phyloP scores from a whole-genome alignment of 2,113 vertebrate species.

The Macroglossus sobrinus region DNA sequence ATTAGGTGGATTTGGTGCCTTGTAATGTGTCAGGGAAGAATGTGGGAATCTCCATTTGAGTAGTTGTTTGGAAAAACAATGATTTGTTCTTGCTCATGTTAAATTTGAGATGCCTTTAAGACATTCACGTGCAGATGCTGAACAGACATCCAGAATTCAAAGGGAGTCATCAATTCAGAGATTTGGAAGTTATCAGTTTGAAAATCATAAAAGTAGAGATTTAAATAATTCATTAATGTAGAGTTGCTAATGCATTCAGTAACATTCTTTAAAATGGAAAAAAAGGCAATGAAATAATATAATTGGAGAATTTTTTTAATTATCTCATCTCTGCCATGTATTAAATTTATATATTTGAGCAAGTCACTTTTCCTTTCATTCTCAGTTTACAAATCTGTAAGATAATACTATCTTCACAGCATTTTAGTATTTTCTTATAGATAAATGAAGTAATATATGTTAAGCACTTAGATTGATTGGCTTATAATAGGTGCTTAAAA shows the following conservation, averaged over 20 bases:
- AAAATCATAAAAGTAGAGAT: neutral
- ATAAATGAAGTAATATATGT: neutral
- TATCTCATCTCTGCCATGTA: neutral
- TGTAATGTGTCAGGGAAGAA: neutral
- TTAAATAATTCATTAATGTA: neutral
- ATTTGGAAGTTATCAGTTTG: neutral
- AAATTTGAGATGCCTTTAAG: neutral
- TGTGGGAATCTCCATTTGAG: neutral
- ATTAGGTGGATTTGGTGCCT: neutral
- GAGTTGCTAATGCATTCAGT: neutral
- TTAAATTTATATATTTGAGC: neutral
- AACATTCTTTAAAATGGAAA: no score
- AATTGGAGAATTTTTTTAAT: neutral
- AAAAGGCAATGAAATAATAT: neutral
- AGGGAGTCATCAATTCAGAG: neutral
- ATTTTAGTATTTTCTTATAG: neutral
- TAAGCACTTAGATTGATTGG: neutral
- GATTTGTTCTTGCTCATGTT: neutral
- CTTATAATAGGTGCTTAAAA: neutral
- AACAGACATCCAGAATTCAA: neutral
- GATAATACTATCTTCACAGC: neutral
- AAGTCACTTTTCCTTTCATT: constrained; percentile 5
- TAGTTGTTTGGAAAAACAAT: neutral
- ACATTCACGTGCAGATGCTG: neutral
- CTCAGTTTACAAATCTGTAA: neutral